A percentile compares a stretch with the other conserved stretches of the same genome.
Evolutionary conservation across 2,888 invertebrate genomes (phyloP).

Genomic region (Sarcophaga carnaria): DNA sequence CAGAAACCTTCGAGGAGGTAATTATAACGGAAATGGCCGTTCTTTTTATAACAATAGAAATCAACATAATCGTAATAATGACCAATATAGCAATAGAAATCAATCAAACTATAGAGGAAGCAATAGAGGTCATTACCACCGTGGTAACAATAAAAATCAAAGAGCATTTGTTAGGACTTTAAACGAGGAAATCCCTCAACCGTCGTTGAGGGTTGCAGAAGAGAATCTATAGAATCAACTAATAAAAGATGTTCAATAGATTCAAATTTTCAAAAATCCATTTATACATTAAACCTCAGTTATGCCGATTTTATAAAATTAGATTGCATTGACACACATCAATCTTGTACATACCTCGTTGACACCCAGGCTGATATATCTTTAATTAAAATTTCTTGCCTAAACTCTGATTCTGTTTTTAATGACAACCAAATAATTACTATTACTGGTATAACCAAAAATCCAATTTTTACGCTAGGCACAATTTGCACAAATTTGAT

Average conservation of each 20-base stretch:
- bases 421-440: conserved; percentile 27
- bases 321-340: not conserved
- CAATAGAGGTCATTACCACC: not conserved
- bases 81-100: not conserved
- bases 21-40: conserved; percentile 1
- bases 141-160: conserved; percentile 4
- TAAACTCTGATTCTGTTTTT: conserved; percentile 3
- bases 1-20: not conserved
- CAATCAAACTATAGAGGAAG: not conserved
- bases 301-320: conserved; percentile 33
- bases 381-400: conserved; percentile 36
- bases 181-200: conserved; percentile 38
- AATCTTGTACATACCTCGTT: conserved; percentile 25
- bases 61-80: not conserved
- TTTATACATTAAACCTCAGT: conserved; percentile 12
- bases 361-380: conserved; percentile 39
- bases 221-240: too few species aligned
- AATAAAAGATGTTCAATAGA: too few species aligned
- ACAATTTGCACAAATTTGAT: not conserved
- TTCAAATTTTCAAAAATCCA: not conserved
- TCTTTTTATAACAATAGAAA: not conserved
- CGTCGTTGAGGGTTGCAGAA: conserved; percentile 1
- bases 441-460: conserved; percentile 24
- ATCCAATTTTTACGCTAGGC: not conserved
- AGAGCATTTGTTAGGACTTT: conserved; percentile 21